Percentiles rank a stretch among this genome's conserved stretches.
Evolutionary conservation across 2,113 vertebrate species (phyloP).

Genomic region (Myrmophylax atrothorax): DNA sequence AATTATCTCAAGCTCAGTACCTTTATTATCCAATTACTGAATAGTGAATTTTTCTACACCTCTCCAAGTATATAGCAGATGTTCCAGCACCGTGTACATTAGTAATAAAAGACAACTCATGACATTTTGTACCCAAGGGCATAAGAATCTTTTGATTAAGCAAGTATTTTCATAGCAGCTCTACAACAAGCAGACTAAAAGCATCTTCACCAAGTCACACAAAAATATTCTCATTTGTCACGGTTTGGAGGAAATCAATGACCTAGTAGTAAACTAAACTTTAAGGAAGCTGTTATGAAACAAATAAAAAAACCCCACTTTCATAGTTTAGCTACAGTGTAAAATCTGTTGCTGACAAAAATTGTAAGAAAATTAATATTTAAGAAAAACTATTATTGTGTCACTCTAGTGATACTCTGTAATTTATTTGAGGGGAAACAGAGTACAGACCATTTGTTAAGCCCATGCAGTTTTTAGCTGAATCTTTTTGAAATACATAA

Average conservation of each 20-base stretch:
- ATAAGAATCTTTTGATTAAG: slow-evolving; percentile 44
- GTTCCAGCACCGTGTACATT: neutral
- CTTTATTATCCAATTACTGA: slow-evolving; percentile 39
- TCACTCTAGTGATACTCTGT: neutral
- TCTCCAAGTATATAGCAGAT: slow-evolving; percentile 28
- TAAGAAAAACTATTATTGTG: neutral
- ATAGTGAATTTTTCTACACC: slow-evolving; percentile 24
- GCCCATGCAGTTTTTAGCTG: neutral
- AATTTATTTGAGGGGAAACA: neutral
- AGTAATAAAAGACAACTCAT: slow-evolving; percentile 31
- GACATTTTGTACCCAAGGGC: slow-evolving; percentile 41
- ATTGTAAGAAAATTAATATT: neutral
- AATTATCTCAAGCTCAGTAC: slow-evolving; percentile 23
- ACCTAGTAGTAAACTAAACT: neutral
- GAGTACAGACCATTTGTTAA: neutral
- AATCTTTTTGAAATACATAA: neutral
- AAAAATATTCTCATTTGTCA: neutral
- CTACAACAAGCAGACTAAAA: neutral
- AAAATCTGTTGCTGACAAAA: neutral
- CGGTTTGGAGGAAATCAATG: neutral
- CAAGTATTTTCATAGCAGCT: slow-evolving; percentile 10
- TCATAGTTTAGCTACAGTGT: neutral
- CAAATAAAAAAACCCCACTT: neutral
- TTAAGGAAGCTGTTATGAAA: neutral
- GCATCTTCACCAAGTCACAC: neutral